Percentiles rank a stretch among this genome's conserved stretches.
Evolutionary conservation across 2,888 invertebrate species (phyloP).

Genomic region (Nebria brevicollis): DNA sequence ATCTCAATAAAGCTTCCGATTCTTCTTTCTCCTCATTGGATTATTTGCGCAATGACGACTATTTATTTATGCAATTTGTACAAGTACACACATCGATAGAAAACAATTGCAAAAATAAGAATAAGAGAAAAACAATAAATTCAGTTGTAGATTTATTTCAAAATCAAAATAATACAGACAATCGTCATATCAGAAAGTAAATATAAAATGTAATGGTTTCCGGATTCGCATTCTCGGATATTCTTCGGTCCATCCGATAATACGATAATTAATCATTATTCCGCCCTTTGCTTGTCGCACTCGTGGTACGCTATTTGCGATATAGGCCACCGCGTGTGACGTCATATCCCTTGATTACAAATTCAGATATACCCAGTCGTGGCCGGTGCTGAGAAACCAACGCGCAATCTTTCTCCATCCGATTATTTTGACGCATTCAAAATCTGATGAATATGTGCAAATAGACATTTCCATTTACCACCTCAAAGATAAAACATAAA

Average conservation of each 20-base stretch:
- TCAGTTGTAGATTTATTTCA: too few species aligned
- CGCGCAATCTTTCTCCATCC: neutral
- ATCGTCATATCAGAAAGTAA: too few species aligned
- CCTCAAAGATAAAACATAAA: neutral
- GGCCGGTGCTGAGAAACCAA: neutral
- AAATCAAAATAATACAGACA: too few species aligned
- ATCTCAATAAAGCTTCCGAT: too few species aligned
- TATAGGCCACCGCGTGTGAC: too few species aligned
- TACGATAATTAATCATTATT: conserved; percentile 42
- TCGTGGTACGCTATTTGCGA: neutral
- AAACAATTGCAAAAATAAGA: too few species aligned
- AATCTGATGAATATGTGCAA: neutral
- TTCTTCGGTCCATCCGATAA: conserved; percentile 20
- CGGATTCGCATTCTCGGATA: neutral
- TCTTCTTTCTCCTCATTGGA: too few species aligned
- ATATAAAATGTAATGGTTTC: too few species aligned
- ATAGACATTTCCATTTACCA: neutral
- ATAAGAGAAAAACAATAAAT: too few species aligned
- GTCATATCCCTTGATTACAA: neutral
- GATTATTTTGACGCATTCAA: neutral
- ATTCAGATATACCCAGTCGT: neutral
- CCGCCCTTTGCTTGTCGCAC: conserved; percentile 38
- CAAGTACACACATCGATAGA: too few species aligned
- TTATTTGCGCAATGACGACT: too few species aligned
- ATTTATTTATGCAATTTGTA: too few species aligned